phyloP scores from a whole-genome alignment of 2,113 vertebrate genomes.

The Tragelaphus scriptus region DNA sequence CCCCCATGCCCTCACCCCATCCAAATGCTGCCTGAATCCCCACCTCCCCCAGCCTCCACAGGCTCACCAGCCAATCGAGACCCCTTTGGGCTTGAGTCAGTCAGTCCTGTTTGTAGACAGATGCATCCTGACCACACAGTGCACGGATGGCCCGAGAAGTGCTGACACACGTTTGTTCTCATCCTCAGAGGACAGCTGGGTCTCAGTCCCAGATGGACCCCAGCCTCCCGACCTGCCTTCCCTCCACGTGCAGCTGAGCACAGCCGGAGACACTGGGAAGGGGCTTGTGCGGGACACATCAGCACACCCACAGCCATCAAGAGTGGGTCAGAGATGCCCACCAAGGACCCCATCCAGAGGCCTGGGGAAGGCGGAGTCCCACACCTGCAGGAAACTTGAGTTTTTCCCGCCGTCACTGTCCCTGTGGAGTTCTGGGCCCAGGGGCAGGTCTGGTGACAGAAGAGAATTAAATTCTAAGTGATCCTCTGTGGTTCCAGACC shows the following conservation, averaged over 20 bases:
- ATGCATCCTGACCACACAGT: background rate
- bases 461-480: background rate
- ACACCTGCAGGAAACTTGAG: background rate
- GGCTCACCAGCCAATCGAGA: background rate
- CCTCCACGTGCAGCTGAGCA: background rate
- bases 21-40: background rate
- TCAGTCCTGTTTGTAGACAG: background rate
- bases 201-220: background rate
- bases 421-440: too few species aligned
- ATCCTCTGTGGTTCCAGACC: background rate
- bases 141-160: accelerated
- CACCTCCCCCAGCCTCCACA: accelerated
- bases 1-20: background rate
- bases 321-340: background rate
- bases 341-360: background rate
- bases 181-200: background rate
- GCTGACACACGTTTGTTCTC: background rate
- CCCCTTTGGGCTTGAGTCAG: background rate
- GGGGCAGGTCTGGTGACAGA: too few species aligned
- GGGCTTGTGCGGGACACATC: background rate
- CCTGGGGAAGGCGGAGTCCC: background rate
- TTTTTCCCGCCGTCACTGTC: background rate
- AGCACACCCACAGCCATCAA: accelerated
- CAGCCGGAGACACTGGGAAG: background rate
- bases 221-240: background rate